Evolutionary conservation across 2,797 vertebrate species (phyloP), one percentile per base, ranked within the genome.

Genomic region (Alauda arvensis): DNA sequence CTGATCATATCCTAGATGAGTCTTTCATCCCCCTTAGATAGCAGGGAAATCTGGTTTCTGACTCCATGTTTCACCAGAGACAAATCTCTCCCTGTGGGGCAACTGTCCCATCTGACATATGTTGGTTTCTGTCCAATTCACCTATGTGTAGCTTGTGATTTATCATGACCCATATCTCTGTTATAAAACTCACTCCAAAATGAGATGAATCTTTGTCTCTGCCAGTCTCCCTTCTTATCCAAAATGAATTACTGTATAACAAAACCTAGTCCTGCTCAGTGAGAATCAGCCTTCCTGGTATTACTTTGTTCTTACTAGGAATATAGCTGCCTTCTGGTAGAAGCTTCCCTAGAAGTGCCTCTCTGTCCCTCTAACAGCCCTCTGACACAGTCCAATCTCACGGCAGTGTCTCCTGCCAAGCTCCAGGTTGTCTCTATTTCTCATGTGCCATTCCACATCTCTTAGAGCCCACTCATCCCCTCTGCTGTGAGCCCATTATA

Each of bases 121-220:
- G 0, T 24, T 85, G 37, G 20, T 80, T 83, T 86, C 80, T 92
- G 21, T 59, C 33, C 68, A 23, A 16, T 72, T 83, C 45, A n/a
- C 43, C 55, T 77, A 3, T 8, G 3, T 34, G 29, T 42, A 85
- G 53, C 34, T 77, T 3, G 1, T 74, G 65, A 87, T 87, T 85
- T 92, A 84, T 89, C 55, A 67, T 25, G 42, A 79, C 57, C 12
- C 19, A 3, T 69, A 79, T 59, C 29, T 85, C 75, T 77, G 55
- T 79, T 88, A 59, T 68, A 84, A 91, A 92, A 83, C 56, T 89
- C 40, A 19, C 26, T 77, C 69, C 78, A 86, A 91, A 92, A 88
- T 24, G 18, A 76, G 43, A 78, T 49, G 29, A 88, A 86, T 86
- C 71, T 81, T 77, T 40, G 9, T 37, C 56, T 79, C 29, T 69